Conservation (phyloP, 2,113 vertebrate genomes). For the Manacus vitellinus region DNA sequence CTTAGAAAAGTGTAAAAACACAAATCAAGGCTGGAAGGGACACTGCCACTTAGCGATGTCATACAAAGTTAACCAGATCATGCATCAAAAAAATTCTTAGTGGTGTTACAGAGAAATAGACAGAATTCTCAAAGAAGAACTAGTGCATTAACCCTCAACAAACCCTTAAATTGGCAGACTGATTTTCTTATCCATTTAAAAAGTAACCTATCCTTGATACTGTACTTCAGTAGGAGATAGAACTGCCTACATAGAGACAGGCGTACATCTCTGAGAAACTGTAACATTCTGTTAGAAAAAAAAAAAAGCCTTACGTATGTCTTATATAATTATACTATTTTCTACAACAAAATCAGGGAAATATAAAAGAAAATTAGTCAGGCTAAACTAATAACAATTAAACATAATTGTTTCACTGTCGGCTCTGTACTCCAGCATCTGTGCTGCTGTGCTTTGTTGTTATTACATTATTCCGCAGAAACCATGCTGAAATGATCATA, state of each 20-base stretch:
- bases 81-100: not conserved
- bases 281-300: not conserved
- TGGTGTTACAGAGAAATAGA: not conserved
- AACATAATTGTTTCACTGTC: not conserved
- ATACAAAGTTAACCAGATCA: not conserved
- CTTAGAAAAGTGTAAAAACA: not conserved
- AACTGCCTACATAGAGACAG: not conserved
- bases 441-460: not conserved
- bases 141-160: not conserved
- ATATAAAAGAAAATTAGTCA: conserved; percentile 13
- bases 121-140: not conserved
- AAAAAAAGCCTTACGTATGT: not conserved
- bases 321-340: not conserved
- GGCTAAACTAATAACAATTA: not conserved
- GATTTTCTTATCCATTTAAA: not conserved
- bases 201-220: not conserved
- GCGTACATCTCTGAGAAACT: not conserved
- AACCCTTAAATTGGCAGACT: not conserved
- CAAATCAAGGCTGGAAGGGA: not conserved
- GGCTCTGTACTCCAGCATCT: not conserved
- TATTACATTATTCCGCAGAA: not conserved
- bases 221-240: not conserved
- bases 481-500: not conserved
- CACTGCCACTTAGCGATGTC: not conserved
- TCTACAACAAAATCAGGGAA: not conserved